Percentiles rank a stretch among this genome's conserved stretches.
These are phyloP conservation scores for Rousettus madagascariensis DNA, from an alignment of 2,797 vertebrate species.

Conservation along the genomic window DNA sequence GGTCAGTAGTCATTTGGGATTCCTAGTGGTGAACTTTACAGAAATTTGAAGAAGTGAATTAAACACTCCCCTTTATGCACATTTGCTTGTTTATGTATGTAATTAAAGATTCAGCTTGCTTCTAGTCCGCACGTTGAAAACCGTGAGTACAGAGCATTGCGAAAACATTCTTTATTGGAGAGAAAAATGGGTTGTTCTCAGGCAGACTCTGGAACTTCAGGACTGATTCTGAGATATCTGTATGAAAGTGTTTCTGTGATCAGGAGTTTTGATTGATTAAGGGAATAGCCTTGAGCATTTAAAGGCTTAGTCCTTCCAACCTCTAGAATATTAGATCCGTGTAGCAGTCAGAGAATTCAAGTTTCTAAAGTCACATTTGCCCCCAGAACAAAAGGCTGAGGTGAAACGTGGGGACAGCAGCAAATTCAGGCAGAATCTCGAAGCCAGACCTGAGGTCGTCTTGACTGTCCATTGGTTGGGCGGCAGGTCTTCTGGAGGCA, in stretches of 20 bases:
- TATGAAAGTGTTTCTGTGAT: conserved; percentile 14
- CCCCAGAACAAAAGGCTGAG: background rate
- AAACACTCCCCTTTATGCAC: background rate
- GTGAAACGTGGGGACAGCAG: background rate
- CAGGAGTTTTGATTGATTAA: conserved; percentile 19
- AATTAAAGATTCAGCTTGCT: background rate
- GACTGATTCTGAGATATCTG: background rate
- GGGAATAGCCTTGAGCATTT: background rate
- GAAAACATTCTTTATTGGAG: background rate
- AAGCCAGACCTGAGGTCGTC: background rate
- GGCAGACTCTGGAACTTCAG: background rate
- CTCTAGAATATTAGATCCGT: background rate
- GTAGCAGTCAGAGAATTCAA: background rate
- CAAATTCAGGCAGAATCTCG: background rate
- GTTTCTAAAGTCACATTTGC: background rate
- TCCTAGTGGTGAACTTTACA: background rate
- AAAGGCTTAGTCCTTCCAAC: background rate
- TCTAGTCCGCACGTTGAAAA: background rate
- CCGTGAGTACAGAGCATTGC: background rate
- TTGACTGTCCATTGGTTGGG: background rate
- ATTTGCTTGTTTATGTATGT: background rate
- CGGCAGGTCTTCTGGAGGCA: background rate
- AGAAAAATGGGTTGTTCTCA: background rate
- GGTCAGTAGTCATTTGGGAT: background rate
- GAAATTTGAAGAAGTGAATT: background rate